phyloP scores from a whole-genome alignment of 37 sponge, comb jelly and placozoan species.

The Sycon ciliatum region DNA sequence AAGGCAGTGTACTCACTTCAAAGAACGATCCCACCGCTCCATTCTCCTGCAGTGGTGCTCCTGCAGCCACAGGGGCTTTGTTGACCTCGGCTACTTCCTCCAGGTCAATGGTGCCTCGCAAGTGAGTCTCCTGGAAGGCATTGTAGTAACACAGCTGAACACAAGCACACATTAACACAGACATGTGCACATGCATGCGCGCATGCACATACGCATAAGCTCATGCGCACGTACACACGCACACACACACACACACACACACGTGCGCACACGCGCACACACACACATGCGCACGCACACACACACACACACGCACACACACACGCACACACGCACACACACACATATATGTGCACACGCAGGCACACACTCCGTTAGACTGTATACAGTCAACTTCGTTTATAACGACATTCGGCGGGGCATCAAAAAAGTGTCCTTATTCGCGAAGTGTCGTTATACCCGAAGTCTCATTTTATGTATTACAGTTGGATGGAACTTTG shows the following conservation, averaged over 20 bases:
- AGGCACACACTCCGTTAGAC: too few relatives aligned
- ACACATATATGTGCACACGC: background rate
- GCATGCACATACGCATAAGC: too few relatives aligned
- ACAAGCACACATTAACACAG: background rate
- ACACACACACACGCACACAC: constrained; percentile 37
- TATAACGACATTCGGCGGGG: too few relatives aligned
- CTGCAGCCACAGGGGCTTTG: background rate
- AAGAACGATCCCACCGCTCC: too few relatives aligned
- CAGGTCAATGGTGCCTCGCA: background rate
- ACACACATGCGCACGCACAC: constrained; percentile 14
- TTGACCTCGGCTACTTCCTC: background rate
- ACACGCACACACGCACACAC: constrained; percentile 11
- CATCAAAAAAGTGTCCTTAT: too few relatives aligned
- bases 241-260: too few relatives aligned
- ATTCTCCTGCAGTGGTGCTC: constrained; percentile 11
- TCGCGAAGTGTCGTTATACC: background rate
- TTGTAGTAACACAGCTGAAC: background rate
- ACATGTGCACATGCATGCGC: too few relatives aligned
- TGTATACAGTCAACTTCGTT: too few relatives aligned
- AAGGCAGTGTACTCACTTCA: too few relatives aligned
- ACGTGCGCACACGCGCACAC: too few relatives aligned
- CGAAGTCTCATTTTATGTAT: background rate
- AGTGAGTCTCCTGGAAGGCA: background rate
- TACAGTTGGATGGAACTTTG: too few relatives aligned
- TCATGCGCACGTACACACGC: too few relatives aligned